Base-by-base conservation (phyloP, 2,888 invertebrate species). In the Pristionchus exspectatus region DNA sequence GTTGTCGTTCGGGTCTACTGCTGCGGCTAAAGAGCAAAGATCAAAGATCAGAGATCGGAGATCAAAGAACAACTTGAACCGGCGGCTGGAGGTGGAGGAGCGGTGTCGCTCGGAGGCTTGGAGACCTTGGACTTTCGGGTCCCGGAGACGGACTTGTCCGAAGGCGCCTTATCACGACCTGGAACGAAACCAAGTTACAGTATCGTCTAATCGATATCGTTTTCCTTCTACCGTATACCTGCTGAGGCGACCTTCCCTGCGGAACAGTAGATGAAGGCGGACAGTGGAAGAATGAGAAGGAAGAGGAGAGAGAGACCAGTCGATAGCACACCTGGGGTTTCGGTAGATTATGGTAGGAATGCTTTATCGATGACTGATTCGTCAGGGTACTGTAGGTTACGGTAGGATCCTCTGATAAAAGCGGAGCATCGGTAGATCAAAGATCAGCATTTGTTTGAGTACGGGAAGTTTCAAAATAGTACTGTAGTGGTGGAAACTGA, bases 31-130 rank as follows among this genome's bases (percentile, higher is more conserved):
- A 66, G n/a, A n/a, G n/a, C n/a, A n/a, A n/a, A 38, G 77, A 77
- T 38, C 21, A 30, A 33, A 85, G 84, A 85, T 59, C 59, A 85
- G 27, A 83, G 83, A 56, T 83, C 56, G 54, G 38, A 83, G 56
- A 83, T 83, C 24, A 27, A 85, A 59, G 33, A 59, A 38, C 84
- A 59, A 33, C 85, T 21, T 54, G 38, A 16, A 83, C 83, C 30
- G 27, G 30, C 21, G 0, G 9, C 74, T 30, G 72, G 33, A 12
- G 72, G 30, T n/a, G 74, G 74, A 7, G 74, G 38, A 33, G 30
- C 69, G 2, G 14, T 10, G 4, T 16, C 16, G 74, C 18, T 74
- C 74, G 74, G n/a, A 18, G 74, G 38, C 74, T 21, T 38, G 33
- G 74, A 38, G 44, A 50, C 44, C 44, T 38, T 74, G 44, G 38